These are phyloP conservation scores for Biston stratarius DNA, from an alignment of 2,888 invertebrate genomes.

Conservation along the genomic window DNA sequence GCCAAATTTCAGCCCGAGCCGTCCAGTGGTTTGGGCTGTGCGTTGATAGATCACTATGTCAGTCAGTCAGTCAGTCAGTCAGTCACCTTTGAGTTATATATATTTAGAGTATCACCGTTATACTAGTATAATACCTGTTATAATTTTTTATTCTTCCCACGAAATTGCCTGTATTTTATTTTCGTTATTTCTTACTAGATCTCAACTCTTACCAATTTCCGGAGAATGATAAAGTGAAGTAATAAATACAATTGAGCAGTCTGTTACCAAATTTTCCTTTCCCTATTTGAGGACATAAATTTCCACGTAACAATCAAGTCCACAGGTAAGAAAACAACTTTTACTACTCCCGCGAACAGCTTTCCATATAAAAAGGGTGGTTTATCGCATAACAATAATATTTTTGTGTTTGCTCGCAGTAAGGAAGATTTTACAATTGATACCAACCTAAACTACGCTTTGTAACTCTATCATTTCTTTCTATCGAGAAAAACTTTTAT, in stretches of 20 bases:
- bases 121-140: no score
- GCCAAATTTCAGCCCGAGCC: no score
- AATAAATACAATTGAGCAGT: constrained; percentile 17
- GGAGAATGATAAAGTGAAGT: constrained; percentile 1
- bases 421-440: constrained; percentile 2
- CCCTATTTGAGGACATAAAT: constrained; percentile 38
- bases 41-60: no score
- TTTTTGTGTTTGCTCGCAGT: constrained; percentile 20
- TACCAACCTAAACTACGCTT: no score
- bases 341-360: constrained; percentile 42
- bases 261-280: constrained; percentile 20
- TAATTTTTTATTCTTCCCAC: no score
- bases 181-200: not conserved
- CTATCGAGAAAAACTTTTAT: no score
- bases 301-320: constrained; percentile 38
- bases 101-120: no score
- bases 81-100: no score
- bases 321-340: constrained; percentile 49
- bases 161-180: no score
- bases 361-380: constrained; percentile 42
- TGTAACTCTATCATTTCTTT: no score
- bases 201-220: not conserved
- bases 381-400: constrained; percentile 40
- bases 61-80: no score
- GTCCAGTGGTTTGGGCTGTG: no score